Percentiles rank a stretch among this genome's conserved stretches.
Evolutionary conservation across 2,113 vertebrate species (phyloP).

Genomic region (Sarotherodon lohbergeri): DNA sequence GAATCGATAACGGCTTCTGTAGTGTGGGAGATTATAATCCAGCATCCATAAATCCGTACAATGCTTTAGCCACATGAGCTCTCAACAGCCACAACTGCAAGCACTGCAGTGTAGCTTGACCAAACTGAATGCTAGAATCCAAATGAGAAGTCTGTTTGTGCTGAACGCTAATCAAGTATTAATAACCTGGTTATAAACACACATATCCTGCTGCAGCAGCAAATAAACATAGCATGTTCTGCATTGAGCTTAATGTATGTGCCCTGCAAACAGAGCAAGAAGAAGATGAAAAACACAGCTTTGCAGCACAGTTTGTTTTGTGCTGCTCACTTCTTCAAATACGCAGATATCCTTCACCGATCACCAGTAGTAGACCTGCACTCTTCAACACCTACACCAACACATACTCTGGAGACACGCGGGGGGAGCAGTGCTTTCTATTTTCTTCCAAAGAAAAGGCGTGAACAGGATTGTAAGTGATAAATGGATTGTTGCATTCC

Average conservation of each 20-base stretch:
- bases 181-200: not conserved
- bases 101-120: not conserved
- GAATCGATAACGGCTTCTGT: not conserved
- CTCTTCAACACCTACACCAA: not conserved
- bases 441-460: not conserved
- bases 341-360: not conserved
- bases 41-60: rapidly evolving
- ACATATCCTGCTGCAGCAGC: not conserved
- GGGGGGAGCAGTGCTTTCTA: not conserved
- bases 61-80: not conserved
- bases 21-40: not conserved
- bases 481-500: not conserved
- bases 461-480: not conserved
- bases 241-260: not conserved
- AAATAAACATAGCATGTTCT: not conserved
- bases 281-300: not conserved
- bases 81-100: not conserved
- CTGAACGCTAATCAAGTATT: not conserved
- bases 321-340: not conserved
- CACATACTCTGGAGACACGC: not conserved
- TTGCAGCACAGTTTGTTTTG: not conserved
- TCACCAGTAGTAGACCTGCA: not conserved
- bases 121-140: not conserved
- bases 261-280: not conserved
- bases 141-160: not conserved